Base-by-base conservation (phyloP, 1,140 invertebrate genomes). In the Phthorimaea operculella region DNA sequence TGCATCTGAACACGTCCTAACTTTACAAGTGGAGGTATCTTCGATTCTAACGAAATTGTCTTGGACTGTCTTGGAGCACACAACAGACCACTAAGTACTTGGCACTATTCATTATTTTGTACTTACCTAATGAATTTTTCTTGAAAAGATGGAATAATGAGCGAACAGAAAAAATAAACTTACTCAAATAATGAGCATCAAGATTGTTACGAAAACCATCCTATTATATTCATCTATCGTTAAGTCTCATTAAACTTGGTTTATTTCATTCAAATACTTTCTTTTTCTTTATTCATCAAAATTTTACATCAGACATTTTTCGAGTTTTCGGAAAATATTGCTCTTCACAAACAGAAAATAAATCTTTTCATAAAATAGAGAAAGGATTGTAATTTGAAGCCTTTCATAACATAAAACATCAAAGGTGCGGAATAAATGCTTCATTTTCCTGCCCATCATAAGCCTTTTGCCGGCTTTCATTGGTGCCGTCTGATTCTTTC, bases 151-250 rank as follows among this genome's bases (percentile, higher is more conserved):
- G n/a, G n/a, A n/a, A n/a, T n/a, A n/a, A n/a, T n/a, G n/a, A n/a
- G n/a, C n/a, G n/a, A n/a, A n/a, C n/a, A n/a, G n/a, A n/a, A n/a
- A n/a, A n/a, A 47, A 47, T 47, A 15, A 47, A 5, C 11, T 47
- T 14, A 15, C 21, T 34, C 6, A 7, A 34, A 9, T 39, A 39
- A 47, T 15, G 5, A 47, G 14, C 16, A 14, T 4, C 44, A 47
- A 47, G 1, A 47, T 47, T 47, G 44, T 47, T 8, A 47, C 44
- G 44, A 47, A 6, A 47, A 9, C 15, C 11, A 47, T 5, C 44
- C 44, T 47, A 47, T 47, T 47, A 47, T 4, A 16, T 47, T 47
- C 16, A 14, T 47, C 44, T 47, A 47, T 47, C 15, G 16, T 45
- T 45, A 10, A 10, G 42, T 45, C 14, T 47, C 15, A 16, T 47